Evolutionary conservation across 2,888 invertebrate species (phyloP).

Genomic region (Pseudeuparius sepicola): DNA sequence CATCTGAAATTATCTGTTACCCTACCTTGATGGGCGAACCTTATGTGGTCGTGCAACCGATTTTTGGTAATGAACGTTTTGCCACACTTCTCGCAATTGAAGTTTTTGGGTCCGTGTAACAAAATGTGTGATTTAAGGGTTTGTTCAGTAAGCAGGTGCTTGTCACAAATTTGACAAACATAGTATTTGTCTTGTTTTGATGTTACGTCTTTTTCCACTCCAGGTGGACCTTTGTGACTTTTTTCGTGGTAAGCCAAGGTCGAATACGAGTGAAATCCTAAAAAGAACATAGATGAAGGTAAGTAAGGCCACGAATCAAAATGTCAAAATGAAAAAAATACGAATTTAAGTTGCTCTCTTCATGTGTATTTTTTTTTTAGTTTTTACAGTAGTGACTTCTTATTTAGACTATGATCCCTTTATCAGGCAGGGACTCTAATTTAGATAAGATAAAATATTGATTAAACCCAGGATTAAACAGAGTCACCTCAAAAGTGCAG

Average conservation of each 20-base stretch:
- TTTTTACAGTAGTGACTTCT: too few species aligned
- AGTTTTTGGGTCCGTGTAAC: slow-evolving; percentile 20
- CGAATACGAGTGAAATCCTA: slow-evolving; percentile 20
- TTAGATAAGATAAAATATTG: too few species aligned
- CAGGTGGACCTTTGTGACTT: slow-evolving; percentile 17
- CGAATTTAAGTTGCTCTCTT: too few species aligned
- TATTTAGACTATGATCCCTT: too few species aligned
- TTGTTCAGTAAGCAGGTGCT: slow-evolving; percentile 19
- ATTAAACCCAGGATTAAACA: too few species aligned
- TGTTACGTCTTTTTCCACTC: not conserved
- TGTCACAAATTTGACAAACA: slow-evolving; percentile 20
- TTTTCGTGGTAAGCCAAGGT: slow-evolving; percentile 21
- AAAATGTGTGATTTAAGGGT: slow-evolving; percentile 20
- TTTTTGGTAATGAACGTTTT: slow-evolving; percentile 20
- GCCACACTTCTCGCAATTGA: slow-evolving; percentile 22
- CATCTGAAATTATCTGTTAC: not conserved
- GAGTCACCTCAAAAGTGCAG: too few species aligned
- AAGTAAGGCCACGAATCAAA: too few species aligned
- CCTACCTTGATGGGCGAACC: slow-evolving; percentile 20
- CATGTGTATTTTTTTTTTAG: too few species aligned
- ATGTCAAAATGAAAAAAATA: too few species aligned
- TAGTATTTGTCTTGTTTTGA: not conserved
- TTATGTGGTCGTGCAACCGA: slow-evolving; percentile 19
- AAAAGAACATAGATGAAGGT: too few species aligned
- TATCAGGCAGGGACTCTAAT: too few species aligned